phyloP scores from a whole-genome alignment of 2,797 vertebrate species.

The Clangula hyemalis region DNA sequence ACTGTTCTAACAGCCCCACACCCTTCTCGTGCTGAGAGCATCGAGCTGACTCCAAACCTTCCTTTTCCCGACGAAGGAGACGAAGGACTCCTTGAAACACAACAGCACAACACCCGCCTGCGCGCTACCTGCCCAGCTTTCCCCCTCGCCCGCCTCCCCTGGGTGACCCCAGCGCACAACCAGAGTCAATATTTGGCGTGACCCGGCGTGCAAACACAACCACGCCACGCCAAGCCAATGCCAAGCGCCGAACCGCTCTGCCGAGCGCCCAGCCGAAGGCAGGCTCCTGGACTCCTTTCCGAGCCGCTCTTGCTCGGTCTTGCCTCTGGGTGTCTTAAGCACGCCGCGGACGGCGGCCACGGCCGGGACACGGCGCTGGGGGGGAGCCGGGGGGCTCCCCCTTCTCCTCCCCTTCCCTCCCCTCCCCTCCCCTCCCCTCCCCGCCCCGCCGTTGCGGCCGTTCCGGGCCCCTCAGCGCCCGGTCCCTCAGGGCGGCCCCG shows the following conservation, averaged over 20 bases:
- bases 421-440: no score
- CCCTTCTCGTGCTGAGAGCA: background rate
- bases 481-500: no score
- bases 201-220: constrained; percentile 14
- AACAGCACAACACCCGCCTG: background rate
- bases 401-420: no score
- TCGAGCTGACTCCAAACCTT: fast-evolving
- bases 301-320: background rate
- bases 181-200: constrained; percentile 40
- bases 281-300: constrained; percentile 10
- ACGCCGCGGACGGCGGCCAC: background rate
- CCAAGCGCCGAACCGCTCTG: background rate
- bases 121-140: background rate
- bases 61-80: background rate
- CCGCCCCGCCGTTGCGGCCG: no score
- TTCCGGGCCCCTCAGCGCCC: no score
- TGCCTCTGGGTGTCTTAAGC: background rate
- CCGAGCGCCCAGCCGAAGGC: background rate
- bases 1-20: no score
- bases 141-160: background rate
- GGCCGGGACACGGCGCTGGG: background rate
- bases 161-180: background rate
- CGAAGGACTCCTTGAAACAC: background rate
- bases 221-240: constrained; percentile 23
- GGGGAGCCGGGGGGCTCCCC: background rate